These are phyloP conservation scores for Shinisaurus crocodilurus DNA, from an alignment of 2,113 vertebrate genomes.

Conservation along the genomic window DNA sequence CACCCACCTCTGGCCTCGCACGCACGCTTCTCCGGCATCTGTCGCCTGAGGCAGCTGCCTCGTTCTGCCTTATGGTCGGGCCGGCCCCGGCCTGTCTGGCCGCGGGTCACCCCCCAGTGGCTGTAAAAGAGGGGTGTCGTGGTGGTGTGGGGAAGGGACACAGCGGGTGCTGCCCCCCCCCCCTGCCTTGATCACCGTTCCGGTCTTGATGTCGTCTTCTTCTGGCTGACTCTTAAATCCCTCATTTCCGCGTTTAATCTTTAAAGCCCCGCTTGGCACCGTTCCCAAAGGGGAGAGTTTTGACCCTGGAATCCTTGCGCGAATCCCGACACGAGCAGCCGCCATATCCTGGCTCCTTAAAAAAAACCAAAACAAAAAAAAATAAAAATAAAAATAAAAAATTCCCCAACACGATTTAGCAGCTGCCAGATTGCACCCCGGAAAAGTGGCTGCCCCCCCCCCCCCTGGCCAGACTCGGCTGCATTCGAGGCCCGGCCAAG, in stretches of 20 bases:
- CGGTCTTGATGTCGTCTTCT: background rate
- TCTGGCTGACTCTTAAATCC: background rate
- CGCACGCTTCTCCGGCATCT: background rate
- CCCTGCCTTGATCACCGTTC: background rate
- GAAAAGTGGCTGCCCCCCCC: background rate
- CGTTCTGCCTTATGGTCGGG: no score
- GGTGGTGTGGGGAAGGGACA: no score
- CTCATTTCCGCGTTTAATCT: background rate
- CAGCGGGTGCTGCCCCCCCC: no score
- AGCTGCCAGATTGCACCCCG: background rate
- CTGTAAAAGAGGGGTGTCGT: no score
- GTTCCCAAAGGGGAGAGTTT: background rate
- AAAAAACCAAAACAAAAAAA: no score
- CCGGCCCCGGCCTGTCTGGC: no score
- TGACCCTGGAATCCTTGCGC: background rate
- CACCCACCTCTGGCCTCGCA: no score
- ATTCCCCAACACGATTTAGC: background rate
- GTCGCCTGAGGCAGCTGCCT: background rate
- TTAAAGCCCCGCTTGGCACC: background rate
- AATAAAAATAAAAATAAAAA: no score
- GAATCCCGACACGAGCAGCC: background rate
- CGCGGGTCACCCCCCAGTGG: no score
- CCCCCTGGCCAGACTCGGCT: no score
- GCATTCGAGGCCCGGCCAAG: no score
- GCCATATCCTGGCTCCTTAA: background rate